Evolutionary conservation across 1,140 invertebrate species (phyloP), one percentile per base, ranked within the genome.

Genomic region (Venustaconcha ellipsiformis): DNA sequence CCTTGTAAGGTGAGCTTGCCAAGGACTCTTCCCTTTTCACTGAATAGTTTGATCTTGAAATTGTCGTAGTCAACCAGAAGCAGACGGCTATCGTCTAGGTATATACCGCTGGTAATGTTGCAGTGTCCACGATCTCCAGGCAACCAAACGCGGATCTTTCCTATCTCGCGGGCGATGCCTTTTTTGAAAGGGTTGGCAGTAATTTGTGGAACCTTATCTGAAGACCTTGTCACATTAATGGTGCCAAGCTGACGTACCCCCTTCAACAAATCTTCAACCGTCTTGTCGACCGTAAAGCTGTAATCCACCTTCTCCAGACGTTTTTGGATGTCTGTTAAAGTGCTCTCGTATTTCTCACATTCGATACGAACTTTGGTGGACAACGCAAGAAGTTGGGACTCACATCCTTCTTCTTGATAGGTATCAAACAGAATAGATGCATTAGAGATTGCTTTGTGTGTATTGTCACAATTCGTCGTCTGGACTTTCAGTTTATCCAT

Each of bases 91-190:
- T 77, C 75, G 8, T 77, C 64, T 12, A 77, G 62, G 57, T 68
- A 77, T 14, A 67, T 62, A 14, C 75, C 75, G 20, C 75, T 65
- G 12, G 67, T 64, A 23, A 77, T 77, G 26, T 60, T 60, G 59
- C 75, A 77, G 55, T 66, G 75, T n/a, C 75, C 75, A 23, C 75
- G 67, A 67, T 77, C 75, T 1, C 65, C 69, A 5, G 75, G 70
- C 3, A 77, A 68, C 75, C 75, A 68, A 5, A 72, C 75, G 1
- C 69, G 30, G 23, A 77, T 15, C 20, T 64, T 56, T 56, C 30
- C 20, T n/a, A 72, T 30, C 63, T 77, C 70, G 23, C 68, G 67
- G 1, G 48, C 70, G 30, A 15, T 14, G 18, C 58, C 57, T 68
- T 57, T 67, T 6, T 30, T 14, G 20, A 77, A 30, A 20, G 15